Conservation (phyloP, 2,888 invertebrate species). For the Atethmia centrago region DNA sequence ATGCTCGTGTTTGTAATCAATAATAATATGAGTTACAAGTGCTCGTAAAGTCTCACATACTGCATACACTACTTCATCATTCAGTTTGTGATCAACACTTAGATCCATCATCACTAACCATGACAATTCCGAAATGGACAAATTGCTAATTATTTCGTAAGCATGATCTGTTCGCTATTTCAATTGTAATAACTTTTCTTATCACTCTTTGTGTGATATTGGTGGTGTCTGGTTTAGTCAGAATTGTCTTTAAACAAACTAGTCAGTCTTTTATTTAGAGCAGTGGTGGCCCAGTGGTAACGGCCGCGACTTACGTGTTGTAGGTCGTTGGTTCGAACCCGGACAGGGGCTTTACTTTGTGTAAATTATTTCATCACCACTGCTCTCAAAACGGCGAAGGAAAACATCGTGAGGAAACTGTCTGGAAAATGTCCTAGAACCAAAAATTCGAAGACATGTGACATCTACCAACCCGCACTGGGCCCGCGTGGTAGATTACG, state of each 20-base stretch:
- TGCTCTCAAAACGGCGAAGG: no score
- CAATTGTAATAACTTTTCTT: background rate
- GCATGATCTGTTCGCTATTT: slow-evolving; percentile 36
- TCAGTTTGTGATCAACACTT: slow-evolving; percentile 9
- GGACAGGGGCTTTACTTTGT: no score
- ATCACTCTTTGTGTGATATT: background rate
- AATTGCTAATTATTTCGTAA: slow-evolving; percentile 21
- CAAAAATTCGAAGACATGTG: no score
- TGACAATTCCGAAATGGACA: slow-evolving; percentile 41
- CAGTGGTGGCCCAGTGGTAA: no score
- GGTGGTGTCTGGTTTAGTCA: background rate
- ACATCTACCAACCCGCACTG: no score
- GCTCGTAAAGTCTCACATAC: slow-evolving; percentile 14
- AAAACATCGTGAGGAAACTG: no score
- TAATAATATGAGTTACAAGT: slow-evolving; percentile 30
- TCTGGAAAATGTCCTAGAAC: no score
- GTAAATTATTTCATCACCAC: no score
- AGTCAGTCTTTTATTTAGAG: background rate
- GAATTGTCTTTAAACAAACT: background rate
- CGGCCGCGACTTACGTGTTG: no score
- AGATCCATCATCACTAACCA: slow-evolving; percentile 36
- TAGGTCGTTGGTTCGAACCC: no score
- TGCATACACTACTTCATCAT: slow-evolving; percentile 31
- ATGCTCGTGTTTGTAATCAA: slow-evolving; percentile 15
- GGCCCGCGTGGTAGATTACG: no score